phyloP scores from a whole-genome alignment of 2,113 vertebrate genomes.

The Zosterops pallidus region DNA sequence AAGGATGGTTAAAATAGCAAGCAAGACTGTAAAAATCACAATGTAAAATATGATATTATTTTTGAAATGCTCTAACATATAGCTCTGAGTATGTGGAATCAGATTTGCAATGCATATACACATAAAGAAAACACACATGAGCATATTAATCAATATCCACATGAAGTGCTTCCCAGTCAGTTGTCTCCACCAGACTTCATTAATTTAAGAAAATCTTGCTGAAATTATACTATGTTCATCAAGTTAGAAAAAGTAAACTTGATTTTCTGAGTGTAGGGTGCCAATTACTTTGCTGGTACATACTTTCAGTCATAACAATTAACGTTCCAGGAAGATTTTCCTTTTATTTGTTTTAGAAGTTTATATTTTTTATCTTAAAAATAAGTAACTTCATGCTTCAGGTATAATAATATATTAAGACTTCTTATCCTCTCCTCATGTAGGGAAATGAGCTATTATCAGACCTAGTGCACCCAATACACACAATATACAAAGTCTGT shows the following conservation, averaged over 20 bases:
- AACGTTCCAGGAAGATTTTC: background rate
- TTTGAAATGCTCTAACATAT: background rate
- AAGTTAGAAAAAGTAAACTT: background rate
- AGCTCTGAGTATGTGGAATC: background rate
- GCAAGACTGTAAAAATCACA: background rate
- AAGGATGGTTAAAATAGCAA: background rate
- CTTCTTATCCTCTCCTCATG: background rate
- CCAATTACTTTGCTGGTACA: background rate
- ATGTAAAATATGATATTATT: background rate
- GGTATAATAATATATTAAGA: background rate
- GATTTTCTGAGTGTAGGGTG: background rate
- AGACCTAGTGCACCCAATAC: background rate
- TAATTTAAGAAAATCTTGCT: background rate
- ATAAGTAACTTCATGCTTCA: constrained; percentile 34
- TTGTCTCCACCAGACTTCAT: background rate
- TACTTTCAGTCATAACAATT: background rate
- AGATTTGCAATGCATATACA: background rate
- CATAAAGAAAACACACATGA: background rate
- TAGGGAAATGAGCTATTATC: background rate
- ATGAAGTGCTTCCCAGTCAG: background rate
- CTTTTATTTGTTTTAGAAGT: background rate
- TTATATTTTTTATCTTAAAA: background rate
- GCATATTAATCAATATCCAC: background rate
- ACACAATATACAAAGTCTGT: background rate
- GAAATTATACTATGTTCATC: background rate